phyloP scores from a whole-genome alignment of 2,797 vertebrate genomes.

The Novumbra hubbsi region DNA sequence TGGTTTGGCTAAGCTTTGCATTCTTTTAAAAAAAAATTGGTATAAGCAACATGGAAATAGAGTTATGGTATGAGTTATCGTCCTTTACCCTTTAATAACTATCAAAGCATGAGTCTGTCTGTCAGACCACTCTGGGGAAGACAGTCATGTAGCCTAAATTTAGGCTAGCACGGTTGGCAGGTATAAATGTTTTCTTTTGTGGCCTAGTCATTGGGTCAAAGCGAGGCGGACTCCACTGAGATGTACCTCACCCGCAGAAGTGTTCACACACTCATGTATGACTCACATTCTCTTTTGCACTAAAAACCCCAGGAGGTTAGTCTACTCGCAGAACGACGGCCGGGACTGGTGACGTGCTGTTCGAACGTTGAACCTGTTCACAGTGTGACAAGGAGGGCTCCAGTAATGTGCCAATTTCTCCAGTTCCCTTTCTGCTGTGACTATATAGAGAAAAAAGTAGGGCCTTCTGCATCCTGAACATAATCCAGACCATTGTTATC shows the following conservation, averaged over 20 bases:
- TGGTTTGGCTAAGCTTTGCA: constrained; percentile 32
- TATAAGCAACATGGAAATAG: neutral
- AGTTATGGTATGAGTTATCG: too few relatives aligned
- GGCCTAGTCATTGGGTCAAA: constrained; percentile 46
- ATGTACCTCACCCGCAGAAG: constrained; percentile 18
- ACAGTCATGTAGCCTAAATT: neutral
- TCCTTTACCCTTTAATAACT: neutral
- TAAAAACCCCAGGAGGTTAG: constrained; percentile 12
- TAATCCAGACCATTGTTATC: neutral
- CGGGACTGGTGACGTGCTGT: neutral
- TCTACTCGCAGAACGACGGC: constrained; percentile 12
- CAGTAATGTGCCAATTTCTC: neutral
- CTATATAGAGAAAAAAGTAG: neutral
- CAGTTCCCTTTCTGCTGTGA: neutral
- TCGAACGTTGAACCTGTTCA: neutral
- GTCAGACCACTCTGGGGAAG: neutral
- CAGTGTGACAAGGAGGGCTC: neutral
- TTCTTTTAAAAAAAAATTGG: too few relatives aligned
- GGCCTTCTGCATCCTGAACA: neutral
- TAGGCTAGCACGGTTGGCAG: constrained; percentile 1
- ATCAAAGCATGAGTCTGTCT: neutral
- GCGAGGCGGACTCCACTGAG: constrained; percentile 31
- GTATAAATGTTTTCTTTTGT: constrained; percentile 38
- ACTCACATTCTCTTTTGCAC: constrained; percentile 12
- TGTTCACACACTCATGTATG: constrained; percentile 27